These are phyloP conservation scores for Caloenas nicobarica DNA, from an alignment of 2,113 vertebrate species.

Conservation along the genomic window DNA sequence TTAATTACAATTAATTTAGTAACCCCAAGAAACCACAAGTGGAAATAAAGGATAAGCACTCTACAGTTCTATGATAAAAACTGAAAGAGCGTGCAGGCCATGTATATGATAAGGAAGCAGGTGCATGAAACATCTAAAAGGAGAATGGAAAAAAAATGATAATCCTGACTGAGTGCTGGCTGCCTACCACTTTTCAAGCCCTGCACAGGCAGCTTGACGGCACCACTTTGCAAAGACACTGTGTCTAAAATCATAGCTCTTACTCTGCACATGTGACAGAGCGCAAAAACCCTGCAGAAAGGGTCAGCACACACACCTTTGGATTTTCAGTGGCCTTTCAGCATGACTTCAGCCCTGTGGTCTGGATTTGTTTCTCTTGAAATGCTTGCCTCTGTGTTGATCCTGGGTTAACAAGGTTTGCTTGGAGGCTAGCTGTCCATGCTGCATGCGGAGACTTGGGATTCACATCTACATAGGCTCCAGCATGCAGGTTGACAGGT, in stretches of 20 bases:
- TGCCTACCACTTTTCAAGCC: not conserved
- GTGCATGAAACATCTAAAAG: not conserved
- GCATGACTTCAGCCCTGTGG: not conserved
- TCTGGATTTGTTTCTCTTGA: not conserved
- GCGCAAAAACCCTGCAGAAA: not conserved
- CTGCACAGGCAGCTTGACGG: not conserved
- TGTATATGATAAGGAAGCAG: not conserved
- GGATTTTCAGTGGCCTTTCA: not conserved
- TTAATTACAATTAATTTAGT: not conserved
- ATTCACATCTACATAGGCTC: not conserved
- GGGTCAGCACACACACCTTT: not conserved
- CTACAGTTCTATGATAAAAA: not conserved
- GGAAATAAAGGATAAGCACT: not conserved
- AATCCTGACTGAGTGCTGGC: not conserved
- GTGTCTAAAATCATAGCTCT: not conserved
- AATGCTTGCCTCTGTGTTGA: not conserved
- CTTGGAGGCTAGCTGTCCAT: not conserved
- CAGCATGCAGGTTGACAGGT: not conserved
- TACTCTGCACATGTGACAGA: no score
- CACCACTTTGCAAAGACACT: accelerated
- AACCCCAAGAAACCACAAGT: not conserved
- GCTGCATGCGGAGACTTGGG: not conserved
- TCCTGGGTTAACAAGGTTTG: not conserved
- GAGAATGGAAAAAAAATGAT: not conserved
- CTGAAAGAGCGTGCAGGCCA: not conserved